Conservation (phyloP, 2,888 invertebrate species). For the Hylaea fasciaria region DNA sequence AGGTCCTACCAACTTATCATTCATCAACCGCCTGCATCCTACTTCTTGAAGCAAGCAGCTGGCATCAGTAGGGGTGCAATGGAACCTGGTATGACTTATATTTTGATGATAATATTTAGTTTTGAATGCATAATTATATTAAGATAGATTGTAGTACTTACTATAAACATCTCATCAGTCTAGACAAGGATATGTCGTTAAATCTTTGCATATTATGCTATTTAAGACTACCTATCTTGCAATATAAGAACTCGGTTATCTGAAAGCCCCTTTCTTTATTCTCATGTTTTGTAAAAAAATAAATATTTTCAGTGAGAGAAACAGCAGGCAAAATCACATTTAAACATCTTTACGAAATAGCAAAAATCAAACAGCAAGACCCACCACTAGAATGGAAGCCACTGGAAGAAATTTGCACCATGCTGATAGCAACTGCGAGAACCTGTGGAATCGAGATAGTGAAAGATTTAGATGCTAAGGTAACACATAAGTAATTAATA, state of each 20-base stretch:
- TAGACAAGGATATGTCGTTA: too few species aligned
- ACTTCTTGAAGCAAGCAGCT: constrained; percentile 97
- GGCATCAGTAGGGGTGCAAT: constrained; percentile 94
- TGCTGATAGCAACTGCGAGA: constrained; percentile 91
- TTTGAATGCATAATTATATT: too few species aligned
- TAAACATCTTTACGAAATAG: constrained; percentile 99
- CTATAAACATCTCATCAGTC: too few species aligned
- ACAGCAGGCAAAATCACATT: constrained; percentile 94
- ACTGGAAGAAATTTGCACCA: constrained; percentile 90
- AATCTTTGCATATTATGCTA: too few species aligned
- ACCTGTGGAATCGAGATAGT: constrained; percentile 95
- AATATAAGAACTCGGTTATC: too few species aligned
- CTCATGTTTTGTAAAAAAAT: too few species aligned
- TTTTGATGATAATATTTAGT: too few species aligned
- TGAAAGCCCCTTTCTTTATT: too few species aligned
- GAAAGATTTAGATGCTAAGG: constrained; percentile 88
- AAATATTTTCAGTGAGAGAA: constrained; percentile 87
- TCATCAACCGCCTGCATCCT: constrained; percentile 94
- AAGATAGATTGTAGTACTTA: too few species aligned
- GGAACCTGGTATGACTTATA: constrained; percentile 70
- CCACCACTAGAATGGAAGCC: constrained; percentile 87
- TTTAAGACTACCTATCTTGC: too few species aligned
- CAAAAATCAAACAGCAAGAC: constrained; percentile 96
- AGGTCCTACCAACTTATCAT: constrained; percentile 92
- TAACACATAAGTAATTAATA: constrained; percentile 37